Conservation (phyloP, 1,140 invertebrate species). For the Ladona fulva region DNA sequence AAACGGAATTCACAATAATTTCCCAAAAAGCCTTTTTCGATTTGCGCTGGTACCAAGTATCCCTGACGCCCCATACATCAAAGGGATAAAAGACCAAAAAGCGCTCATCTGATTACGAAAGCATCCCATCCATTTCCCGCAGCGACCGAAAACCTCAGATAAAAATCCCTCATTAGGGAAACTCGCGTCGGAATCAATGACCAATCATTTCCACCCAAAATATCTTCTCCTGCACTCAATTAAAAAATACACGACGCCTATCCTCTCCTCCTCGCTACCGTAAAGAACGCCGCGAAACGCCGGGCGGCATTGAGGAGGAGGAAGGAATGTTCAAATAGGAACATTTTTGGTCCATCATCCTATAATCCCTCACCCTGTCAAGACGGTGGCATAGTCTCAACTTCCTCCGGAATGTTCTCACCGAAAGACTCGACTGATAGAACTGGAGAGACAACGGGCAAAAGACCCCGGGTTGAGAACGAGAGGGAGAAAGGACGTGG, state of each 20-base stretch:
- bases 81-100: too few species aligned
- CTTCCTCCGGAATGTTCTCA: slow-evolving; percentile 3
- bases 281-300: neutral
- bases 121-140: too few species aligned
- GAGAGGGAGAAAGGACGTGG: neutral
- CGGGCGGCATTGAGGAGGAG: neutral
- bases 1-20: too few species aligned
- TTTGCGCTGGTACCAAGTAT: too few species aligned
- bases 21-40: too few species aligned
- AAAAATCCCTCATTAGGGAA: neutral
- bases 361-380: slow-evolving; percentile 8
- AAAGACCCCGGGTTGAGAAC: neutral
- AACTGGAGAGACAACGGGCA: neutral
- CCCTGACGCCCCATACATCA: too few species aligned
- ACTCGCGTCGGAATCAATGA: neutral
- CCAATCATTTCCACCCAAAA: too few species aligned
- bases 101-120: too few species aligned
- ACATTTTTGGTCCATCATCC: neutral
- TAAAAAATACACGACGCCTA: neutral
- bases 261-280: neutral
- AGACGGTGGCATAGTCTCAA: neutral
- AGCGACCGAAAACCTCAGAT: neutral
- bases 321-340: neutral
- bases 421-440: slow-evolving; percentile 1
- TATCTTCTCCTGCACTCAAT: neutral